Evolutionary conservation across 1,140 invertebrate genomes (phyloP), one percentile per base, ranked within the genome.

Genomic region (Sesamia nonagrioides): DNA sequence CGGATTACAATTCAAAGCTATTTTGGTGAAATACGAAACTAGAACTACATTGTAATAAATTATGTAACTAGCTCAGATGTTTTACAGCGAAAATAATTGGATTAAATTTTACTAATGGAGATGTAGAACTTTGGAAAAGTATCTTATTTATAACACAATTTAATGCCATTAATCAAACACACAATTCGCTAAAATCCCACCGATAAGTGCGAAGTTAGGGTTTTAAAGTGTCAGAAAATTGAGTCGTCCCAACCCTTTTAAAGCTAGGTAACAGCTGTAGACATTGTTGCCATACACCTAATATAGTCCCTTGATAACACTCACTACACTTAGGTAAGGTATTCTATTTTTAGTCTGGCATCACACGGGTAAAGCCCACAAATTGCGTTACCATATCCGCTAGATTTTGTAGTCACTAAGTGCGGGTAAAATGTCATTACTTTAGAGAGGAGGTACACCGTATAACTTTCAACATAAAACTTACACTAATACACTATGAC

Each of bases 401-500:
- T 21, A 40, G 50, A 42, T 42, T 37, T 40, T 42, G 35, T 33
- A 73, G 35, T 37, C 52, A 58, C 52, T 74, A 61, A 74, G 56
- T 74, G 56, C 40, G 35, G 40, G n/a, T 6, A 48, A 61, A 74
- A 74, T 74, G 72, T 61, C 56, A 74, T 74, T 74, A 74, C 56
- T 74, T 48, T 9, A 52, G 56, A 45, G 40, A 33, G 72, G 40
- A 61, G 58, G 56, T 75, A 50, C 56, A 75, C 61, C 72, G 56
- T 75, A 50, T 40, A 75, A 75, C 72, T 75, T 75, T 75, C 50
- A 63, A 33, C 72, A 75, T 61, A 61, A 75, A 75, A 74, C n/a
- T 61, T 61, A 50, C 40, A 35, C 42, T 68, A 68, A 40, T 61
- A 54, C 18, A 60, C 33, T 74, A 74, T 60, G 56, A 18, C 68